These are phyloP conservation scores for Nesidiocoris tenuis DNA, from an alignment of 2,888 invertebrate genomes.

Conservation along the genomic window DNA sequence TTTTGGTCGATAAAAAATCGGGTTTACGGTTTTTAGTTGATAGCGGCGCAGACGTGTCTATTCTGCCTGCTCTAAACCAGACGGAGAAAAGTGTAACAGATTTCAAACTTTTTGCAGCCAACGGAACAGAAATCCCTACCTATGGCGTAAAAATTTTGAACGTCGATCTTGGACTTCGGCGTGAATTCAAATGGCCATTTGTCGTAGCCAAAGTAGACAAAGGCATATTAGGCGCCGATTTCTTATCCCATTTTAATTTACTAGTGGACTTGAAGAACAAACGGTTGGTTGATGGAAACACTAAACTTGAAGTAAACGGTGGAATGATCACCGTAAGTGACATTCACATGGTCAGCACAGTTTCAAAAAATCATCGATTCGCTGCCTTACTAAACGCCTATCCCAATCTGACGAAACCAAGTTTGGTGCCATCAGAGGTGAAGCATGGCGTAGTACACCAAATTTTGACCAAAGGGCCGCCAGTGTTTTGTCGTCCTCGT, in stretches of 20 bases:
- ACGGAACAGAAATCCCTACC: conserved; percentile 47
- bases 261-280: conserved; percentile 25
- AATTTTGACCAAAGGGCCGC: conserved; percentile 52
- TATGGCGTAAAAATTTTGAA: conserved; percentile 42
- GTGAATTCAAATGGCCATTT: conserved; percentile 43
- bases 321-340: not conserved
- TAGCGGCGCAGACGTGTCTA: conserved; percentile 46
- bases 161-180: conserved; percentile 46
- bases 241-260: conserved; percentile 10
- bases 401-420: conserved; percentile 19
- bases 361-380: not conserved
- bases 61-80: conserved; percentile 22
- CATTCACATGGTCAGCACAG: not conserved
- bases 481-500: conserved; percentile 51
- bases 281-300: conserved; percentile 2
- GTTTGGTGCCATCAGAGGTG: not conserved
- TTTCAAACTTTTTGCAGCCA: conserved; percentile 50
- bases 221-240: too few species aligned
- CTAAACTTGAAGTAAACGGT: conserved; percentile 16
- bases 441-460: conserved; percentile 44
- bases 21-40: conserved; percentile 39
- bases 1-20: conserved; percentile 6
- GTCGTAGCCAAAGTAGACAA: conserved; percentile 12
- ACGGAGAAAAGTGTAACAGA: not conserved
- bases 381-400: not conserved